These are phyloP conservation scores for Crotalus horridus DNA, from an alignment of 2,113 vertebrate species.

Conservation along the genomic window DNA sequence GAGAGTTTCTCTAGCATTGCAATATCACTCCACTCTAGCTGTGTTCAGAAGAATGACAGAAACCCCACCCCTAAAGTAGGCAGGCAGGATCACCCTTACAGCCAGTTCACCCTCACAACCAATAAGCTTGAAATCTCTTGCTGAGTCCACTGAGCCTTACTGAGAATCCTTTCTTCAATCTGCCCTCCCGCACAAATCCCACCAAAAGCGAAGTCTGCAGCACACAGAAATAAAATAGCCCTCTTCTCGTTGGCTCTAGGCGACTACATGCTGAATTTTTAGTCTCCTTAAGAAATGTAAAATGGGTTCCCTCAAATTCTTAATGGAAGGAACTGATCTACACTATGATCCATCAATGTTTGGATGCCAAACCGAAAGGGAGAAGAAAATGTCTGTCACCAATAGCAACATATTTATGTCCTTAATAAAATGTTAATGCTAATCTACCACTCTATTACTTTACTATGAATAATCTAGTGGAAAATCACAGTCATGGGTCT, in stretches of 20 bases:
- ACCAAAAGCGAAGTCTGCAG: background rate
- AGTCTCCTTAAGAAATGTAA: background rate
- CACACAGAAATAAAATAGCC: background rate
- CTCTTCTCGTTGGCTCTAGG: background rate
- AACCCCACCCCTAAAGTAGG: slow-evolving; percentile 3
- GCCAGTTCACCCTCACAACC: background rate
- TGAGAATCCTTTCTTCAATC: background rate
- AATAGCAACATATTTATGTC: background rate
- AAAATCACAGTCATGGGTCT: no score
- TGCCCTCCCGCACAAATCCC: background rate
- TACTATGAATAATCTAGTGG: no score
- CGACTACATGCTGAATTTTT: background rate
- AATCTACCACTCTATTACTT: no score
- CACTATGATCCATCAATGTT: background rate
- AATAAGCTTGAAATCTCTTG: background rate
- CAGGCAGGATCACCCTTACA: background rate
- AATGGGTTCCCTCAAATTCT: background rate
- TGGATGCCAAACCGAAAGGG: background rate
- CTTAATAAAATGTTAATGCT: no score
- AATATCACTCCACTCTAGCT: background rate
- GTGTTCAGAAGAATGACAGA: background rate
- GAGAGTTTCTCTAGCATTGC: background rate
- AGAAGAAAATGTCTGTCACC: background rate
- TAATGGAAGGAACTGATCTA: background rate
- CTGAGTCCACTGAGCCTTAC: background rate